Evolutionary conservation across 2,797 vertebrate genomes (phyloP).

Genomic region (Rhyacichthys aspro): DNA sequence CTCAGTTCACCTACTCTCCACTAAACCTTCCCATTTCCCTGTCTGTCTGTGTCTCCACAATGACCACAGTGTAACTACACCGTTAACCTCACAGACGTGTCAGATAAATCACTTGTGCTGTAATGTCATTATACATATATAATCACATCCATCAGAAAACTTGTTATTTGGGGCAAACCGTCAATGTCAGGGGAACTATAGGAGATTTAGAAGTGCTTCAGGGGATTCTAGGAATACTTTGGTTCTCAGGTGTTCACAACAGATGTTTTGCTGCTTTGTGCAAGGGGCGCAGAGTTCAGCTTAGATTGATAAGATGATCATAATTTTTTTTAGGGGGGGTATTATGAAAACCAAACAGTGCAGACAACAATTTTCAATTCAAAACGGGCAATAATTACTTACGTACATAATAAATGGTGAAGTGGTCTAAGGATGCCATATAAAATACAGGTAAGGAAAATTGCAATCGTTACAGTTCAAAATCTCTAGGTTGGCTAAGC

Average conservation of each 20-base stretch:
- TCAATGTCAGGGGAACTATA: conserved; percentile 22
- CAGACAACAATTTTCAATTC: conserved; percentile 72
- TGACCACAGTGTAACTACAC: conserved; percentile 47
- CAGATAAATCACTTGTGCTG: conserved; percentile 67
- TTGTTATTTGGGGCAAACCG: conserved; percentile 41
- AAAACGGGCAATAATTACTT: conserved; percentile 76
- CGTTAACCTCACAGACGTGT: conserved; percentile 55
- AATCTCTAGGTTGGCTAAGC: conserved; percentile 85
- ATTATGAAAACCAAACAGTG: conserved; percentile 70
- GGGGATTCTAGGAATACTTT: conserved; percentile 70
- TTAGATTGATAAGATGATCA: conserved; percentile 57
- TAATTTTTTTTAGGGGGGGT: conserved; percentile 53
- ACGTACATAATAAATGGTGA: conserved; percentile 80
- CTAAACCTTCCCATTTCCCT: conserved; percentile 17
- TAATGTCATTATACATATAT: conserved; percentile 49
- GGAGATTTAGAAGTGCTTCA: conserved; percentile 21
- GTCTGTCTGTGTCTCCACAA: conserved; percentile 59
- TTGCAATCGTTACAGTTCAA: conserved; percentile 82
- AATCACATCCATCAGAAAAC: conserved; percentile 53
- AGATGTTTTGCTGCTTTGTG: conserved; percentile 75
- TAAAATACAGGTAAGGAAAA: conserved; percentile 84
- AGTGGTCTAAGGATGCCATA: conserved; percentile 83
- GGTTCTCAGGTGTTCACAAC: conserved; percentile 74
- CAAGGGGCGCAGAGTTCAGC: conserved; percentile 75
- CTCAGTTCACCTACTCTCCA: conserved; percentile 5